A percentile compares a stretch with the other conserved stretches of the same genome.
These are phyloP conservation scores for Rhyacophila evoluta DNA, from an alignment of 2,888 invertebrate species.

Conservation along the genomic window DNA sequence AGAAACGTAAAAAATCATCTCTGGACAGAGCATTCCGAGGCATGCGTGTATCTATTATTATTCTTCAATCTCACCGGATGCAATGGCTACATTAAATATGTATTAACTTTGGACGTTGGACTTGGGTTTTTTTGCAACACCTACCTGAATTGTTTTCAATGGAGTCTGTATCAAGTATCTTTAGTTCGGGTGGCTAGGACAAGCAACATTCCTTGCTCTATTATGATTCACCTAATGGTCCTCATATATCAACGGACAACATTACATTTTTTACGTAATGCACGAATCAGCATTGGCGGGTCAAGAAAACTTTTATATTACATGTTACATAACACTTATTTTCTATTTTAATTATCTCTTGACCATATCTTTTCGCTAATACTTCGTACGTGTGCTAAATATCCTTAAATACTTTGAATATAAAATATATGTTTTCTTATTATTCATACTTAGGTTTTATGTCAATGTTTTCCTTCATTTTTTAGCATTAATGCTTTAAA, in stretches of 20 bases:
- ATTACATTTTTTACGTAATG: background rate
- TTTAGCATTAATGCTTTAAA: too few species aligned
- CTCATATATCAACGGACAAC: background rate
- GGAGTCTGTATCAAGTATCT: background rate
- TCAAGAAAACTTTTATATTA: too few species aligned
- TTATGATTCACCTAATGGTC: background rate
- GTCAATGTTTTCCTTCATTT: too few species aligned
- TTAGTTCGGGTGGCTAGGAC: too few species aligned
- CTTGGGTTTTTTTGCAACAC: background rate
- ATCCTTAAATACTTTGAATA: too few species aligned
- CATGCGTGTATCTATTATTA: background rate
- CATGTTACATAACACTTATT: too few species aligned
- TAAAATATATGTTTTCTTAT: too few species aligned
- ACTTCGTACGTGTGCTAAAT: too few species aligned
- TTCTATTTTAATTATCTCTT: too few species aligned
- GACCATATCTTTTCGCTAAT: too few species aligned
- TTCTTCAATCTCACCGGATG: background rate
- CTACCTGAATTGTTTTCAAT: conserved; percentile 6
- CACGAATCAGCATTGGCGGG: too few species aligned
- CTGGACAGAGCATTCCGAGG: background rate
- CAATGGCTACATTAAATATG: background rate
- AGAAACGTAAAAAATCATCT: background rate
- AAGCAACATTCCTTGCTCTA: background rate
- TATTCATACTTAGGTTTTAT: too few species aligned
- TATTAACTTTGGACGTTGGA: conserved; percentile 11